phyloP scores from a whole-genome alignment of 2,888 invertebrate genomes.

The Buathra laborator region DNA sequence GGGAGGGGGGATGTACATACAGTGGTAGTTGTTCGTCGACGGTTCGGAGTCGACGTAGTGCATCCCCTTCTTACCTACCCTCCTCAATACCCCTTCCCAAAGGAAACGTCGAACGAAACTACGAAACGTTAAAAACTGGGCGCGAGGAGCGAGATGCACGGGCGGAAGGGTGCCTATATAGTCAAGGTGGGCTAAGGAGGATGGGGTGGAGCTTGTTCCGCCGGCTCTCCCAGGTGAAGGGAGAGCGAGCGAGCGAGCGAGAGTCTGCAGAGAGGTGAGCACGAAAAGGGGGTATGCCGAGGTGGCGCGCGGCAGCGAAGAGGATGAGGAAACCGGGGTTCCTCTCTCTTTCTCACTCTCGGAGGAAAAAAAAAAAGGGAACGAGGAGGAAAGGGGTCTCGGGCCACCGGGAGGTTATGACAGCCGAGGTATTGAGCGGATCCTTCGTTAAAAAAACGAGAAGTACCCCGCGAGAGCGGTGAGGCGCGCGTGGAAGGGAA shows the following conservation, averaged over 20 bases:
- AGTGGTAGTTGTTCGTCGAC: background rate
- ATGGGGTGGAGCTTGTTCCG: constrained; percentile 19
- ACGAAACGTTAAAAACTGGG: constrained; percentile 83
- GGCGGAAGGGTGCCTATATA: constrained; percentile 30
- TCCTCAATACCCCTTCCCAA: constrained; percentile 65
- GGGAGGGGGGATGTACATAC: constrained; percentile 12
- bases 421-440: constrained; percentile 85
- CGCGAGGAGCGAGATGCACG: constrained; percentile 77
- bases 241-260: background rate
- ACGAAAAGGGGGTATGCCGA: constrained; percentile 35
- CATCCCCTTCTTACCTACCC: constrained; percentile 43
- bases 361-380: constrained; percentile 15
- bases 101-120: constrained; percentile 83
- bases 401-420: constrained; percentile 83
- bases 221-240: constrained; percentile 22
- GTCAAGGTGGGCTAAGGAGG: constrained; percentile 44
- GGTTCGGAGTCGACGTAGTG: constrained; percentile 41
- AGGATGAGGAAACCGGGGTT: background rate
- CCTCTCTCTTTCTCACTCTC: constrained; percentile 3
- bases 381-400: constrained; percentile 66
- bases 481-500: constrained; percentile 57
- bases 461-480: constrained; percentile 79
- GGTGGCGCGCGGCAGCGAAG: constrained; percentile 54
- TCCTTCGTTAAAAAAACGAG: constrained; percentile 84
- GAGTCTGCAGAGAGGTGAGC: constrained; percentile 32